A percentile compares a stretch with the other conserved stretches of the same genome.
These are phyloP conservation scores for Myotis davidii DNA, from an alignment of 2,113 vertebrate genomes.

Conservation along the genomic window DNA sequence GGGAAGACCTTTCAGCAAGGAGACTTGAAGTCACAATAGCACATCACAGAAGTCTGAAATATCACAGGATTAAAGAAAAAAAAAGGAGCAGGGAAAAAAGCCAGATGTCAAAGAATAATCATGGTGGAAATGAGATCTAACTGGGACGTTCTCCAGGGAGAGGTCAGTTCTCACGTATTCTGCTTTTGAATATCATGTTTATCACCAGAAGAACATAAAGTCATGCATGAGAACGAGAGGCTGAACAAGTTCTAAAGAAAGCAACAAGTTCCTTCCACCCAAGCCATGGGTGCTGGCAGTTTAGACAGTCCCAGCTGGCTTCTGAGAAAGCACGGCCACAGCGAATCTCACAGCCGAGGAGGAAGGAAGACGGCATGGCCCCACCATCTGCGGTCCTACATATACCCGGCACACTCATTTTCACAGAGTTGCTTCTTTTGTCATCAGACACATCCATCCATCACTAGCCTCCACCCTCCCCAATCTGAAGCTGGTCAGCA, in stretches of 20 bases:
- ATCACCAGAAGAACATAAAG: slow-evolving; percentile 37
- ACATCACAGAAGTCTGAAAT: slow-evolving; percentile 48
- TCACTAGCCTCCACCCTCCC: neutral
- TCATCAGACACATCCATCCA: slow-evolving; percentile 40
- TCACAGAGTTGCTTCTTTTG: slow-evolving; percentile 53
- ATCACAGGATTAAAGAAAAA: slow-evolving; percentile 29
- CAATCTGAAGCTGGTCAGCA: slow-evolving; percentile 40
- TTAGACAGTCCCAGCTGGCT: slow-evolving; percentile 63
- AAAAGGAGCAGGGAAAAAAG: slow-evolving; percentile 39
- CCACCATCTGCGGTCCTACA: slow-evolving; percentile 44
- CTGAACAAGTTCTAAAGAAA: slow-evolving; percentile 64
- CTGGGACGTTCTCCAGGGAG: slow-evolving; percentile 43
- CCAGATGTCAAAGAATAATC: slow-evolving; percentile 47
- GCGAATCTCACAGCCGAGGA: slow-evolving; percentile 26
- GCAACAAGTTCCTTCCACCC: slow-evolving; percentile 52
- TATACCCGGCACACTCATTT: slow-evolving; percentile 2
- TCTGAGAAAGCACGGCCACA: slow-evolving; percentile 47
- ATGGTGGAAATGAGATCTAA: slow-evolving; percentile 6
- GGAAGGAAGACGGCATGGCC: slow-evolving; percentile 59
- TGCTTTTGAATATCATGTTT: slow-evolving; percentile 28
- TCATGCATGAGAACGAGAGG: slow-evolving; percentile 39
- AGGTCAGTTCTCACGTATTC: slow-evolving; percentile 44
- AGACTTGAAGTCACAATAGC: slow-evolving; percentile 28
- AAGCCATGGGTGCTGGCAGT: slow-evolving; percentile 22
- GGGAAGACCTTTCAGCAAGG: slow-evolving; percentile 10